These are phyloP conservation scores for Melanotaenia parkinsoni DNA, from an alignment of 2,797 vertebrate genomes.

Conservation along the genomic window DNA sequence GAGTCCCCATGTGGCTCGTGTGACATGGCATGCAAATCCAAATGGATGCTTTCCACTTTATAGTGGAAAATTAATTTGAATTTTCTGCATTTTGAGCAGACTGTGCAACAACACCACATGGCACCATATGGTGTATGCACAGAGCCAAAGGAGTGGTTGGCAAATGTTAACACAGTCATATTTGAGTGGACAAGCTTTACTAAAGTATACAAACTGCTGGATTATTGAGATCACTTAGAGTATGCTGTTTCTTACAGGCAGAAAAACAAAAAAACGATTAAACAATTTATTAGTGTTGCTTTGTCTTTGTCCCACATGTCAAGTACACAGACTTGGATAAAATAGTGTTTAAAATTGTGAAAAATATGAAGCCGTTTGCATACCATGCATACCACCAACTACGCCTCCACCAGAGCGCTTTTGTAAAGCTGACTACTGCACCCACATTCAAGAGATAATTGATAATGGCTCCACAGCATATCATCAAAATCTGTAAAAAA, in stretches of 20 bases:
- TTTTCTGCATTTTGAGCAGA: conserved; percentile 71
- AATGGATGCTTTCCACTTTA: conserved; percentile 71
- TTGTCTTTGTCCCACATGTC: conserved; percentile 18
- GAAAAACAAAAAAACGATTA: neutral
- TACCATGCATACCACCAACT: conserved; percentile 28
- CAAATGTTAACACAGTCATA: conserved; percentile 67
- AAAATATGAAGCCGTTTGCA: conserved; percentile 54
- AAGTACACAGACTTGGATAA: conserved; percentile 21
- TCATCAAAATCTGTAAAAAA: conserved; percentile 48
- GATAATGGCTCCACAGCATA: conserved; percentile 43
- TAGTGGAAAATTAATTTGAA: conserved; percentile 66
- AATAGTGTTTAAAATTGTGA: conserved; percentile 40
- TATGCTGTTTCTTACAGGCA: neutral
- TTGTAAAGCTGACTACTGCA: conserved; percentile 29
- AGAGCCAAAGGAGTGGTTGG: conserved; percentile 55
- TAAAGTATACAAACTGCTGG: conserved; percentile 44
- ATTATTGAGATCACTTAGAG: conserved; percentile 19
- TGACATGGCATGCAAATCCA: conserved; percentile 77
- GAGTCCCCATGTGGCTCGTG: conserved; percentile 64
- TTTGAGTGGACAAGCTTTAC: conserved; percentile 54
- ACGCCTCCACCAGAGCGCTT: conserved; percentile 9
- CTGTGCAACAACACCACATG: conserved; percentile 73
- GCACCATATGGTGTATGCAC: conserved; percentile 72
- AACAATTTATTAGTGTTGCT: neutral
- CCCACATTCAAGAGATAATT: conserved; percentile 45